phyloP scores from a whole-genome alignment of 1,140 invertebrate genomes.

The Globodera rostochiensis region DNA sequence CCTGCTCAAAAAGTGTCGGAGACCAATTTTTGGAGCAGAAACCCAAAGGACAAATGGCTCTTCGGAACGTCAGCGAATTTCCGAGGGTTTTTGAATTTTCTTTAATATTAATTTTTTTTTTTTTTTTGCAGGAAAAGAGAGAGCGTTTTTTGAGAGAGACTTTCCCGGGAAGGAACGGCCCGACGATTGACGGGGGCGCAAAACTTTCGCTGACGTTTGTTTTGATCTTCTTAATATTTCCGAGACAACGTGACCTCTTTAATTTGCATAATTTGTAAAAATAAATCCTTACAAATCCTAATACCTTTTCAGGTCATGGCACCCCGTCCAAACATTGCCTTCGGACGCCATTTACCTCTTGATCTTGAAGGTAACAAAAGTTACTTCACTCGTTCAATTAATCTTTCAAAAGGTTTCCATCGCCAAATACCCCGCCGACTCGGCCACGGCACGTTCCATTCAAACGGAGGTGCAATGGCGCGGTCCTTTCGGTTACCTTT shows the following conservation, averaged over 20 bases:
- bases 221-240: background rate
- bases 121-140: background rate
- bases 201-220: constrained; percentile 51
- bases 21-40: constrained; percentile 45
- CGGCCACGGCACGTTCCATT: constrained; percentile 40
- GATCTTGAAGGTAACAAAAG: constrained; percentile 46
- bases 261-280: too few relatives aligned
- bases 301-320: constrained; percentile 54
- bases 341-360: constrained; percentile 61
- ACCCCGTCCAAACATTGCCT: constrained; percentile 59
- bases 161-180: constrained; percentile 56
- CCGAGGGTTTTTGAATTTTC: background rate
- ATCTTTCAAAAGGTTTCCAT: constrained; percentile 29
- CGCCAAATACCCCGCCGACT: constrained; percentile 26
- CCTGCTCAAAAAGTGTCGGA: constrained; percentile 50
- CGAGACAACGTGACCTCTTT: too few relatives aligned
- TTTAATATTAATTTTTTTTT: background rate
- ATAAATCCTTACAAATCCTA: background rate
- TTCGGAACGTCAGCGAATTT: constrained; percentile 47
- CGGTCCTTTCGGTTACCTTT: constrained; percentile 59
- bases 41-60: constrained; percentile 36
- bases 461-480: constrained; percentile 62
- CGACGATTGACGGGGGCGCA: constrained; percentile 61
- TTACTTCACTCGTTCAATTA: background rate
- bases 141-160: constrained; percentile 37